Percentiles rank a stretch among this genome's conserved stretches.
Evolutionary conservation across 2,113 vertebrate genomes (phyloP).

Genomic region (Pangasianodon gigas): DNA sequence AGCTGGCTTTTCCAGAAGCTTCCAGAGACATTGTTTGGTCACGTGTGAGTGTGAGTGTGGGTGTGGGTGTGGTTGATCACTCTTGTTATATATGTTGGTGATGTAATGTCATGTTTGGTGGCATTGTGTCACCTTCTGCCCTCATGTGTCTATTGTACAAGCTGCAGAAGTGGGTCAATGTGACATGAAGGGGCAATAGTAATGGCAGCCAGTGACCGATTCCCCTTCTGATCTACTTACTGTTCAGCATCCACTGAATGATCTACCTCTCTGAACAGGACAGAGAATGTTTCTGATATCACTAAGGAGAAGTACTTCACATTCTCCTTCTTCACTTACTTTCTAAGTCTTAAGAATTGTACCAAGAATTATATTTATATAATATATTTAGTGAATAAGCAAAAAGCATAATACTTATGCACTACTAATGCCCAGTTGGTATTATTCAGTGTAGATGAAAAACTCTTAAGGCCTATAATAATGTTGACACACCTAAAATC

Average conservation of each 20-base stretch:
- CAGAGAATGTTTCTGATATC: not conserved
- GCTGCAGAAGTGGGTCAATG: constrained; percentile 83
- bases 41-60: not conserved
- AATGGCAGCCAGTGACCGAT: constrained; percentile 36
- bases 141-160: not conserved
- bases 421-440: not conserved
- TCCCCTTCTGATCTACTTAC: constrained; percentile 70
- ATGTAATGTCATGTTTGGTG: constrained; percentile 31
- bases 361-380: not conserved
- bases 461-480: not conserved
- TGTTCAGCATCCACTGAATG: not conserved
- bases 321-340: not conserved
- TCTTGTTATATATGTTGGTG: not conserved
- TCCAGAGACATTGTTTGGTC: not conserved
- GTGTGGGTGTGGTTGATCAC: not conserved
- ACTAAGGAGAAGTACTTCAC: not conserved
- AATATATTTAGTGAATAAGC: not conserved
- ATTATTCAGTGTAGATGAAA: not conserved
- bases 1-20: not conserved
- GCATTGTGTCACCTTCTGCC: not conserved
- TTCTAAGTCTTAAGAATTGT: not conserved
- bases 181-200: constrained; percentile 72
- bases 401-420: not conserved
- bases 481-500: not conserved
- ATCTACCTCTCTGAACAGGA: not conserved